These are phyloP conservation scores for Gopherus flavomarginatus DNA, from an alignment of 2,113 vertebrate species.

Conservation along the genomic window DNA sequence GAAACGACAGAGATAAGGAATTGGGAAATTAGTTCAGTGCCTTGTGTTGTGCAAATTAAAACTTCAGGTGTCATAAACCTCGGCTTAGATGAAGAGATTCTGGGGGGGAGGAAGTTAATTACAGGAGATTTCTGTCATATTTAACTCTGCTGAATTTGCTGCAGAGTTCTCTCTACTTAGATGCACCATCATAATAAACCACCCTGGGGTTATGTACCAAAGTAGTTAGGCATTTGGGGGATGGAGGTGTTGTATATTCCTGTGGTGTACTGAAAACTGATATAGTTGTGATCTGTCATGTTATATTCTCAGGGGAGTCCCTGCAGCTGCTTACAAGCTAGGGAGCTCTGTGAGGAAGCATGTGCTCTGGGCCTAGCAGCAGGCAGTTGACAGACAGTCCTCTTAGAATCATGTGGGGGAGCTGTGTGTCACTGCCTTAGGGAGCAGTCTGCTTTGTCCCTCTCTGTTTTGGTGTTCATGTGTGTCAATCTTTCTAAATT, in stretches of 20 bases:
- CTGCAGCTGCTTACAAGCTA: background rate
- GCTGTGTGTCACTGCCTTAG: background rate
- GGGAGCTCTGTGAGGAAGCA: background rate
- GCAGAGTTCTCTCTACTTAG: background rate
- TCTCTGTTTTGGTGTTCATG: background rate
- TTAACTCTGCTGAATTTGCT: background rate
- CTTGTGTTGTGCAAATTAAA: background rate
- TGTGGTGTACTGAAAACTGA: background rate
- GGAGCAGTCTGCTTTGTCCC: background rate
- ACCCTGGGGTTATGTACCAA: background rate
- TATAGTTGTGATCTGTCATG: background rate
- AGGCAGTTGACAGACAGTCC: background rate
- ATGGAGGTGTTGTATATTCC: background rate
- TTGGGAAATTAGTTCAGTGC: background rate
- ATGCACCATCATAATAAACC: fast-evolving
- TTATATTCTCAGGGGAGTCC: background rate
- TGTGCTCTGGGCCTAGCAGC: background rate
- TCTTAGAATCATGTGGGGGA: background rate
- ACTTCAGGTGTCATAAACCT: background rate
- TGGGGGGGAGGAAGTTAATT: fast-evolving
- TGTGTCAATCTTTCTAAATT: background rate
- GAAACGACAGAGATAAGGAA: background rate
- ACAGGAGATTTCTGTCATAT: background rate
- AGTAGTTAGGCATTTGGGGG: fast-evolving
- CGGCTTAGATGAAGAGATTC: background rate